These are phyloP conservation scores for Heliconius ismenius DNA, from an alignment of 2,888 invertebrate genomes.

Conservation along the genomic window DNA sequence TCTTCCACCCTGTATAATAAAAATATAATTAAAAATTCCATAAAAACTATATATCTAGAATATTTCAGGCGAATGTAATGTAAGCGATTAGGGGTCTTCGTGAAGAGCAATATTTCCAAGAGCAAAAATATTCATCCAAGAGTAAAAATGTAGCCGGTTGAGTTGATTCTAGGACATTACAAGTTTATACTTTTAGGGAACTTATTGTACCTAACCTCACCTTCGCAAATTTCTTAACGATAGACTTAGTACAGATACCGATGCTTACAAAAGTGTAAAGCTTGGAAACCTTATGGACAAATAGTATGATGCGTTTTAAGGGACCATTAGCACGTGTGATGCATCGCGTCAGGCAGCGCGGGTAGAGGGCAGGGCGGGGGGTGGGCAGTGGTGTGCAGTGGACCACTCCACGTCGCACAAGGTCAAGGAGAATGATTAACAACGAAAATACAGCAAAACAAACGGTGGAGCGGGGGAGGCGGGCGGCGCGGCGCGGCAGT, in stretches of 20 bases:
- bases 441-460: slow-evolving; percentile 82
- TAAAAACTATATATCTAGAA: too few relatives aligned
- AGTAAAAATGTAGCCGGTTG: not conserved
- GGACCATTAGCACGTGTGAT: slow-evolving; percentile 70
- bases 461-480: slow-evolving; percentile 66
- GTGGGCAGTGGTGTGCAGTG: slow-evolving; percentile 80
- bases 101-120: not conserved
- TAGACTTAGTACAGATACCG: not conserved
- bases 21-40: too few relatives aligned
- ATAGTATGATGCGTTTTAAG: slow-evolving; percentile 48
- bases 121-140: not conserved
- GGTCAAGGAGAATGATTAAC: slow-evolving; percentile 83
- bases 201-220: not conserved
- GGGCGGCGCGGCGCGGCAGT: slow-evolving; percentile 75
- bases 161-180: not conserved
- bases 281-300: slow-evolving; percentile 19
- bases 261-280: not conserved
- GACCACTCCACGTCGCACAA: slow-evolving; percentile 81
- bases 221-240: not conserved
- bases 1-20: too few relatives aligned
- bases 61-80: not conserved
- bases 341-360: slow-evolving; percentile 68
- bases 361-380: slow-evolving; percentile 70
- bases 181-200: not conserved
- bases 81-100: not conserved